Conservation (phyloP, 2,888 invertebrate species). For the Drosophila cognata region DNA sequence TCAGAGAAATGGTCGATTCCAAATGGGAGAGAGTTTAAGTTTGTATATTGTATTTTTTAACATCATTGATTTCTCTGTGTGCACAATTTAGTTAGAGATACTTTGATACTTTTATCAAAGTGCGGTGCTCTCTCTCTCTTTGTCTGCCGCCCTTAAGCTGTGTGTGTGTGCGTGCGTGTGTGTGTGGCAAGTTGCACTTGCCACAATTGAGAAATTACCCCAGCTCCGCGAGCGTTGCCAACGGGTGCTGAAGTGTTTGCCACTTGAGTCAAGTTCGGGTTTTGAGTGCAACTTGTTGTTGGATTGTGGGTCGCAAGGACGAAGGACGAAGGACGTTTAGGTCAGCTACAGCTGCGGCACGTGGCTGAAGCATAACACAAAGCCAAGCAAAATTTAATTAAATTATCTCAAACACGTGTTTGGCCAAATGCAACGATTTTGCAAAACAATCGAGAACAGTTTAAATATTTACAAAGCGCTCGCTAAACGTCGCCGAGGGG, state of each 20-base stretch:
- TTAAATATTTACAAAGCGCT: constrained; percentile 75
- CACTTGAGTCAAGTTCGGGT: constrained; percentile 61
- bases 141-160: constrained; percentile 1
- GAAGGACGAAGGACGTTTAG: constrained; percentile 4
- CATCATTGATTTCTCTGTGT: not conserved
- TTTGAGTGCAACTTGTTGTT: constrained; percentile 39
- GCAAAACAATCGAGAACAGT: constrained; percentile 72
- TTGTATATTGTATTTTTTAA: no score
- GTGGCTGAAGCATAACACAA: constrained; percentile 60
- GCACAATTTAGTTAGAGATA: not conserved
- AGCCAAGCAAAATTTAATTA: constrained; percentile 82
- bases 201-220: constrained; percentile 44
- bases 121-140: not conserved
- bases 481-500: constrained; percentile 70
- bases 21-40: not conserved
- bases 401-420: constrained; percentile 83
- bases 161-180: not conserved
- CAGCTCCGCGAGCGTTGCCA: not conserved
- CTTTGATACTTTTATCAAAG: not conserved
- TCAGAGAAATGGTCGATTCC: not conserved
- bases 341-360: constrained; percentile 43
- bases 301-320: constrained; percentile 5
- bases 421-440: constrained; percentile 83
- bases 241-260: constrained; percentile 69
- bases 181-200: constrained; percentile 58